A percentile compares a stretch with the other conserved stretches of the same genome.
Conservation (phyloP, 2,888 invertebrate genomes). For the Seira ritae region DNA sequence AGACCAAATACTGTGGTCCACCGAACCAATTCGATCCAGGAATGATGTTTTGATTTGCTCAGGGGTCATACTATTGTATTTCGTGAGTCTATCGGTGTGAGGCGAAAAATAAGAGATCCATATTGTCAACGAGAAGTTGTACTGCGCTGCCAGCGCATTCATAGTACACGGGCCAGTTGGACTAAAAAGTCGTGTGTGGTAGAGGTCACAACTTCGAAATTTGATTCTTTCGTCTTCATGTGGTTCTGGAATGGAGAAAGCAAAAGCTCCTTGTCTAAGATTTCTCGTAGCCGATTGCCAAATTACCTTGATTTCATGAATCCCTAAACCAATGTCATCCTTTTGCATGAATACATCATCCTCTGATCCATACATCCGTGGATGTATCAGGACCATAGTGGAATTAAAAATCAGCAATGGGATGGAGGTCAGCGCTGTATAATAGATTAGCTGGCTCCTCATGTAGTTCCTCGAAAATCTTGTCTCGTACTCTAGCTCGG, state of each 20-base stretch:
- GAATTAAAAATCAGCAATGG: not conserved
- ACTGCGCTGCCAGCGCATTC: not conserved
- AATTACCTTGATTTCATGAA: too few species aligned
- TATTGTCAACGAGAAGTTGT: not conserved
- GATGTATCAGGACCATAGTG: not conserved
- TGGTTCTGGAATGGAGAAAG: too few species aligned
- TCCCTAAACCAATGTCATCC: too few species aligned
- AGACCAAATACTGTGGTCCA: constrained; percentile 16
- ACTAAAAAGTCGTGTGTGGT: not conserved
- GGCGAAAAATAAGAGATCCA: too few species aligned
- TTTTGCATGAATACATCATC: too few species aligned
- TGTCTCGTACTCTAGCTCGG: not conserved
- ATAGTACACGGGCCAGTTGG: not conserved
- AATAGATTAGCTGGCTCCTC: not conserved
- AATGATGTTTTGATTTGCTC: not conserved
- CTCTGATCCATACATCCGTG: not conserved
- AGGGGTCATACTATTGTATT: not conserved
- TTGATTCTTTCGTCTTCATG: too few species aligned
- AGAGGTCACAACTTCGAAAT: not conserved
- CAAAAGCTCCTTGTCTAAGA: too few species aligned
- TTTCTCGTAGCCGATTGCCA: too few species aligned
- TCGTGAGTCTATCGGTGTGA: not conserved
- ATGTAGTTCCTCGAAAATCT: not conserved
- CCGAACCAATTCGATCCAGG: not conserved
- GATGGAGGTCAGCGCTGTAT: not conserved